phyloP scores from a whole-genome alignment of 2,888 invertebrate genomes.

The Sycophila texana region DNA sequence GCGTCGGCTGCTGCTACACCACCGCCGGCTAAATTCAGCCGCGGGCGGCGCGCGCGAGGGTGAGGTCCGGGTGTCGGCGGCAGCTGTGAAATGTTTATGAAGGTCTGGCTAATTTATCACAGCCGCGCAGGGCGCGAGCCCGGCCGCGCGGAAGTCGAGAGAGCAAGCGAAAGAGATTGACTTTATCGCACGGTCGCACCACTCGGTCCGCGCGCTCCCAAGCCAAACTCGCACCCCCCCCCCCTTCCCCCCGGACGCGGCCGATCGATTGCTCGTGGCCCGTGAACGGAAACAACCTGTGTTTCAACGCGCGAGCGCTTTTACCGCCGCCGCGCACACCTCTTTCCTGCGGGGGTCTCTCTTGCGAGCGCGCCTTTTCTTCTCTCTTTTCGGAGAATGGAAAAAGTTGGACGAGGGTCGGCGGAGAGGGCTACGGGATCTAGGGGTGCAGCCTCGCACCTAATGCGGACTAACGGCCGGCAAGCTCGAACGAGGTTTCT shows the following conservation, averaged over 20 bases:
- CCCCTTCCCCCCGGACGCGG: not conserved
- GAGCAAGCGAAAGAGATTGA: slow-evolving; percentile 45
- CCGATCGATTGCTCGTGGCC: slow-evolving; percentile 34
- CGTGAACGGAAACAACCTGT: slow-evolving; percentile 37
- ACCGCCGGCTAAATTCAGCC: no score
- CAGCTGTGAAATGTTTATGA: slow-evolving; percentile 75
- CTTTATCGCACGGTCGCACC: slow-evolving; percentile 45
- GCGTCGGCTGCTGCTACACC: no score
- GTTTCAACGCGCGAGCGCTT: slow-evolving; percentile 6
- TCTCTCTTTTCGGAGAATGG: slow-evolving; percentile 14
- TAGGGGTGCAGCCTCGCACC: slow-evolving; percentile 12
- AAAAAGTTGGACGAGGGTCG: slow-evolving; percentile 24
- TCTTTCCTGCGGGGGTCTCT: no score
- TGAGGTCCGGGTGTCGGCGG: slow-evolving; percentile 65
- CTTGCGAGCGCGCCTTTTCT: slow-evolving; percentile 4
- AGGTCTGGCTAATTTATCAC: slow-evolving; percentile 73
- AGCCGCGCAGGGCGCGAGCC: slow-evolving; percentile 46
- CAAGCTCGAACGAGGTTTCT: no score
- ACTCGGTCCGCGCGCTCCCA: not conserved
- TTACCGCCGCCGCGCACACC: not conserved
- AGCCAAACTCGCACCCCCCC: not conserved
- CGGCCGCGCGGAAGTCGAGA: slow-evolving; percentile 29
- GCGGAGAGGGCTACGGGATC: not conserved
- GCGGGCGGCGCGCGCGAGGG: not conserved
- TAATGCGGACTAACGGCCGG: slow-evolving; percentile 46